Percentiles rank a stretch among this genome's conserved stretches.
phyloP scores from a whole-genome alignment of 2,888 invertebrate species.

The Thymelicus lineola region DNA sequence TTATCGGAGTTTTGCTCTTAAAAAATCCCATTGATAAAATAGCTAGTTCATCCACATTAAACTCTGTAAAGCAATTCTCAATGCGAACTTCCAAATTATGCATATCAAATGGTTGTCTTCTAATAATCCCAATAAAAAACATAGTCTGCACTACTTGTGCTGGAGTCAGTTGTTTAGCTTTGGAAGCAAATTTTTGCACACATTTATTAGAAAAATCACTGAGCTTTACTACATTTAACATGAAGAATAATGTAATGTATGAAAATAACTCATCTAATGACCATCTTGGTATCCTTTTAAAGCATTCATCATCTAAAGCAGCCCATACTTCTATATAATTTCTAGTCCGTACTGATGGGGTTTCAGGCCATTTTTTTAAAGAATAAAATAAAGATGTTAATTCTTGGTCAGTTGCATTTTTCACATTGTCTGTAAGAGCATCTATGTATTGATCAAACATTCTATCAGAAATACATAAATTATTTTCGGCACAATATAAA shows the following conservation, averaged over 20 bases:
- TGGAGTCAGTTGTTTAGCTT: constrained; percentile 84
- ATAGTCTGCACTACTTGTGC: constrained; percentile 87
- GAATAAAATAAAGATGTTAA: constrained; percentile 80
- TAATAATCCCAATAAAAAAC: constrained; percentile 87
- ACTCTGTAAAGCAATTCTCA: constrained; percentile 76
- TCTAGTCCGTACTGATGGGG: constrained; percentile 77
- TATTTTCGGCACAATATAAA: constrained; percentile 61
- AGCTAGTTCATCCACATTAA: constrained; percentile 88
- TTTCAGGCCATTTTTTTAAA: constrained; percentile 80
- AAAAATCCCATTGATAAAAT: constrained; percentile 91
- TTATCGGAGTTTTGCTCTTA: constrained; percentile 89
- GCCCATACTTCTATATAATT: constrained; percentile 88
- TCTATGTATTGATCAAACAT: constrained; percentile 74
- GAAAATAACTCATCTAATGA: constrained; percentile 80
- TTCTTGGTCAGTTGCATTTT: constrained; percentile 84
- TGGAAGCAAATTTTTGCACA: constrained; percentile 83
- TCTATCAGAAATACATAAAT: constrained; percentile 64
- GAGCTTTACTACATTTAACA: constrained; percentile 80
- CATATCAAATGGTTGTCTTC: constrained; percentile 84
- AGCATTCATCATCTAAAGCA: constrained; percentile 88
- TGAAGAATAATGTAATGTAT: constrained; percentile 87
- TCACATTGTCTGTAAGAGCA: constrained; percentile 78
- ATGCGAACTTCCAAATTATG: constrained; percentile 88
- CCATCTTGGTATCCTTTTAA: constrained; percentile 76
- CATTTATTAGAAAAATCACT: constrained; percentile 84